Evolutionary conservation across 1,140 invertebrate species (phyloP).

Genomic region (Musca domestica): DNA sequence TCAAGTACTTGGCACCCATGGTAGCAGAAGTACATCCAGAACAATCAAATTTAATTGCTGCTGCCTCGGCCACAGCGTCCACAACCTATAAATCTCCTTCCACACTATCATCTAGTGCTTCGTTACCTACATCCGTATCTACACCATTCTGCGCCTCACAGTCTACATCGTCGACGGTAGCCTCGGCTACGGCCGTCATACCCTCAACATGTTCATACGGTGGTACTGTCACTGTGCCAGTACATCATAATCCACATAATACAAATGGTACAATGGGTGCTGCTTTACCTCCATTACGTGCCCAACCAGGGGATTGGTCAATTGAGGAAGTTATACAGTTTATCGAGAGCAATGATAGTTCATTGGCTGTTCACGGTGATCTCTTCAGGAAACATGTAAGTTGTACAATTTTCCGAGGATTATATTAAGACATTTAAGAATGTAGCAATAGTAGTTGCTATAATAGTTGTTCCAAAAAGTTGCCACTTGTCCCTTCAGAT

Average conservation of each 20-base stretch:
- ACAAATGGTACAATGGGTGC: conserved; percentile 28
- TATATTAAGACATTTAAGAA: too few species aligned
- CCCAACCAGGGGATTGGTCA: conserved; percentile 82
- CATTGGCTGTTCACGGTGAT: conserved; percentile 81
- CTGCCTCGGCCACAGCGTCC: conserved; percentile 13
- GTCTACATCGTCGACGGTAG: conserved; percentile 42
- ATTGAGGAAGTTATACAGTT: conserved; percentile 92
- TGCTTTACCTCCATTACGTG: conserved; percentile 35
- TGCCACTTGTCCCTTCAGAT: too few species aligned
- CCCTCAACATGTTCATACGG: conserved; percentile 52
- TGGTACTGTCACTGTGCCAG: conserved; percentile 45
- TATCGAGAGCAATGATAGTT: conserved; percentile 79
- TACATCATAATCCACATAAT: conserved; percentile 24
- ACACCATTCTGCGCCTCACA: conserved; percentile 47
- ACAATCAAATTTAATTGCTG: conserved; percentile 51
- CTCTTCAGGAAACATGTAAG: conserved; percentile 91
- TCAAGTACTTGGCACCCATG: conserved; percentile 52
- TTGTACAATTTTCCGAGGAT: conserved; percentile 34
- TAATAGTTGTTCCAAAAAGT: too few species aligned
- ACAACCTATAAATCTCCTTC: conserved; percentile 47
- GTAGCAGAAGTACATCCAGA: conserved; percentile 54
- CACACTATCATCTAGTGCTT: conserved; percentile 48
- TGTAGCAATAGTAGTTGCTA: too few species aligned
- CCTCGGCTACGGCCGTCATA: conserved; percentile 36
- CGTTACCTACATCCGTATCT: conserved; percentile 48